Evolutionary conservation across 2,888 invertebrate species (phyloP).

Genomic region (Ornithoptera priamus): DNA sequence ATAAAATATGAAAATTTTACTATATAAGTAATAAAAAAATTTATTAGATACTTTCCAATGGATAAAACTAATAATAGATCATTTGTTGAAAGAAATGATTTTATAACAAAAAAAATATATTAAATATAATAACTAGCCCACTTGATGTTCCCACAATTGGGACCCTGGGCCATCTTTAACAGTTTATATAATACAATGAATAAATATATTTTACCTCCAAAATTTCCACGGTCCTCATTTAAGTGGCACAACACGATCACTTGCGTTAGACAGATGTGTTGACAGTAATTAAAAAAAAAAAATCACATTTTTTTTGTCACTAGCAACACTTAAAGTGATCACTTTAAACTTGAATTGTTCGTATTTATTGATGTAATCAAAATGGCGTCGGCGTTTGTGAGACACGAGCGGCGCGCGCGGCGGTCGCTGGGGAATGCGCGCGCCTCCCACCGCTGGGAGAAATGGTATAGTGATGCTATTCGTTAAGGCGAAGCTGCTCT

Average conservation of each 20-base stretch:
- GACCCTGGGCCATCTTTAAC: no score
- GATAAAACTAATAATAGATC: no score
- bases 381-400: constrained; percentile 4
- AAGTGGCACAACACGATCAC: constrained; percentile 34
- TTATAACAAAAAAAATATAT: no score
- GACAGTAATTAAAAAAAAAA: constrained; percentile 20
- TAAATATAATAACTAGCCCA: no score
- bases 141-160: no score
- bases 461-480: constrained; percentile 39
- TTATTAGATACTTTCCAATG: no score
- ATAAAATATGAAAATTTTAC: no score
- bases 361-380: not conserved
- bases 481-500: constrained; percentile 44
- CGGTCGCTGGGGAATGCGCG: constrained; percentile 52
- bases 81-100: no score
- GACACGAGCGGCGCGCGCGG: constrained; percentile 43
- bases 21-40: no score
- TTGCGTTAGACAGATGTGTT: constrained; percentile 26
- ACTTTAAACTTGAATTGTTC: constrained; percentile 2
- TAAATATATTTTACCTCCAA: constrained; percentile 44
- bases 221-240: constrained; percentile 50
- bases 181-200: not conserved
- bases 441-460: constrained; percentile 38
- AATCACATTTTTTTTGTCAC: constrained; percentile 33
- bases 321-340: constrained; percentile 27